These are phyloP conservation scores for Propithecus deckenii DNA, from an alignment of 2,797 vertebrate genomes.

Conservation along the genomic window DNA sequence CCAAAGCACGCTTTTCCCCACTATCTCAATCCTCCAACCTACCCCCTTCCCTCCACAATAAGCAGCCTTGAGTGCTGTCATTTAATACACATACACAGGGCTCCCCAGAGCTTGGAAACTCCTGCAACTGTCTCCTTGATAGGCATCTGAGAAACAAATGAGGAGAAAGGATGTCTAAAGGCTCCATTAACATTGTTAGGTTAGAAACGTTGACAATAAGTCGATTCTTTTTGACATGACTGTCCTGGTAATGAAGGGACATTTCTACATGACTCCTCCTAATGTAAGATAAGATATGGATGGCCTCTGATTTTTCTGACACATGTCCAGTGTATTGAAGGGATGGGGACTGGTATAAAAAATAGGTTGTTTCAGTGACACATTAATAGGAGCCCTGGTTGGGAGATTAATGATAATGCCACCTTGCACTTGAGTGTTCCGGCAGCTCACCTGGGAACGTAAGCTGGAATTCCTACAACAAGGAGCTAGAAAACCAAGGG, in stretches of 20 bases:
- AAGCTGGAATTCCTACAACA: slow-evolving; percentile 45
- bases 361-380: slow-evolving; percentile 82
- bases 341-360: slow-evolving; percentile 71
- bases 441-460: slow-evolving; percentile 67
- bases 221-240: slow-evolving; percentile 87
- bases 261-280: slow-evolving; percentile 84
- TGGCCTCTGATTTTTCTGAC: slow-evolving; percentile 82
- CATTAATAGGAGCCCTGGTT: slow-evolving; percentile 79
- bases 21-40: slow-evolving; percentile 51
- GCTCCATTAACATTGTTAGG: slow-evolving; percentile 86
- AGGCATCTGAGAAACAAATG: slow-evolving; percentile 86
- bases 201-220: slow-evolving; percentile 85
- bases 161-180: slow-evolving; percentile 85
- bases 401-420: slow-evolving; percentile 78
- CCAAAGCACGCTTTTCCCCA: slow-evolving; percentile 29
- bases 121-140: slow-evolving; percentile 85
- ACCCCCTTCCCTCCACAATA: slow-evolving; percentile 71
- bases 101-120: slow-evolving; percentile 84
- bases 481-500: slow-evolving; percentile 49
- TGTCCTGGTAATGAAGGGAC: slow-evolving; percentile 86
- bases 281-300: slow-evolving; percentile 86
- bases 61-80: slow-evolving; percentile 80
- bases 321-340: slow-evolving; percentile 83
- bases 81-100: slow-evolving; percentile 75
- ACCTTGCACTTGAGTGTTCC: slow-evolving; percentile 59